Percentiles rank a stretch among this genome's conserved stretches.
Evolutionary conservation across 1,140 invertebrate genomes (phyloP).

Genomic region (Sycophaga agraensis): DNA sequence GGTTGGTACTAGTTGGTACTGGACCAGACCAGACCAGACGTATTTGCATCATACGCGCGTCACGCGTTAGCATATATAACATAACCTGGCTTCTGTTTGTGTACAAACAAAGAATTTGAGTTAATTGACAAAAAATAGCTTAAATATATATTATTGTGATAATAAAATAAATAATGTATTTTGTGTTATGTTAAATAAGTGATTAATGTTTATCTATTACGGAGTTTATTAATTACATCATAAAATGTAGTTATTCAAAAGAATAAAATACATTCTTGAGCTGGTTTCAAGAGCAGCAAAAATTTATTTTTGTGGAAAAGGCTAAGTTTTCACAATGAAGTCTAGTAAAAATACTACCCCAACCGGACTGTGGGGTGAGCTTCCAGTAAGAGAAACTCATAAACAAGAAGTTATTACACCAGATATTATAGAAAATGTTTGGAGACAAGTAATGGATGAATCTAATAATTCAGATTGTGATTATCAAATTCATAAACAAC

Average conservation of each 20-base stretch:
- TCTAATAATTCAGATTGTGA: constrained; percentile 47
- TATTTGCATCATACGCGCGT: too few relatives aligned
- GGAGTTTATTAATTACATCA: too few relatives aligned
- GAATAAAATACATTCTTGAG: neutral
- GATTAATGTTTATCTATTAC: neutral
- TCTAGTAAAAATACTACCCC: constrained; percentile 40
- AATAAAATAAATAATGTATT: too few relatives aligned
- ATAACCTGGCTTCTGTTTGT: constrained; percentile 14
- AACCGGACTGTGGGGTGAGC: constrained; percentile 49
- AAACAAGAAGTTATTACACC: constrained; percentile 55
- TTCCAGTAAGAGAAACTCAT: constrained; percentile 47
- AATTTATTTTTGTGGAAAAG: neutral
- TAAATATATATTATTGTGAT: too few relatives aligned
- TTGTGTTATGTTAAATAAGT: neutral
- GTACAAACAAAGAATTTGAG: neutral
- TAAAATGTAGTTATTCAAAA: too few relatives aligned
- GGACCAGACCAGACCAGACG: too few relatives aligned
- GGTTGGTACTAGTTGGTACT: too few relatives aligned
- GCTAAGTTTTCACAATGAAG: constrained; percentile 41
- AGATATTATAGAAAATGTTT: constrained; percentile 55
- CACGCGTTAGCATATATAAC: too few relatives aligned
- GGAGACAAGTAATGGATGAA: constrained; percentile 54
- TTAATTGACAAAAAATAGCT: too few relatives aligned
- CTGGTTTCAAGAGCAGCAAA: too few relatives aligned
- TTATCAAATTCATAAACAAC: constrained; percentile 47